These are phyloP conservation scores for Sceliomorpha sp. DNA, from an alignment of 2,888 invertebrate genomes.

Conservation along the genomic window DNA sequence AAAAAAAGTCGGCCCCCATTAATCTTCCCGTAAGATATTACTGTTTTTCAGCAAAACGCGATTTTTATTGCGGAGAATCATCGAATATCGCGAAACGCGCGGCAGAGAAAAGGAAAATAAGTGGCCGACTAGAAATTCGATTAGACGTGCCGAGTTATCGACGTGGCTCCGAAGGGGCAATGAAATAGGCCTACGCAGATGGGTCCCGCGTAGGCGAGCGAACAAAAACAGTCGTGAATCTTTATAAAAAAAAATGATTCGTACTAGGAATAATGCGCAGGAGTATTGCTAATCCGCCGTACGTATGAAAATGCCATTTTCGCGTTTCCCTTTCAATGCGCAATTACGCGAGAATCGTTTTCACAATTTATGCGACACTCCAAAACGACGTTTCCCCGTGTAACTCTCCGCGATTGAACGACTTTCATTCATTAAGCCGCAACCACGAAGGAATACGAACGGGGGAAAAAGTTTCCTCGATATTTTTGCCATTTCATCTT, in stretches of 20 bases:
- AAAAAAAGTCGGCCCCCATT: slow-evolving; percentile 50
- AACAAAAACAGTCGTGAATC: no score
- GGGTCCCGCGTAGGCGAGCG: no score
- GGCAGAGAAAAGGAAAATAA: slow-evolving; percentile 43
- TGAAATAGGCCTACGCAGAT: no score
- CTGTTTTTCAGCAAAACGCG: slow-evolving; percentile 41
- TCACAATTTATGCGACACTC: slow-evolving; percentile 19
- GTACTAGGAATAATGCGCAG: no score
- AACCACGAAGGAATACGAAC: slow-evolving; percentile 37
- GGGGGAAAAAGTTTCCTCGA: slow-evolving; percentile 21
- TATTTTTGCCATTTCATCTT: slow-evolving; percentile 32
- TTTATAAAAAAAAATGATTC: no score
- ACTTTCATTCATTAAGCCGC: slow-evolving; percentile 44
- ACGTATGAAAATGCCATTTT: no score
- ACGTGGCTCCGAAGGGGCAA: no score
- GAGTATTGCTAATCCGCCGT: no score
- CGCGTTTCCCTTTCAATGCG: no score
- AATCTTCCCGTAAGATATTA: slow-evolving; percentile 49
- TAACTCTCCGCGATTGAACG: slow-evolving; percentile 20
- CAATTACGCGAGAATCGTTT: slow-evolving; percentile 35
- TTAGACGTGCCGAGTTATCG: no score
- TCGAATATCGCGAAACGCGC: slow-evolving; percentile 35
- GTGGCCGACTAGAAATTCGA: no score
- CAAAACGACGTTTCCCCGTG: slow-evolving; percentile 14
- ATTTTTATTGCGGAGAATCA: slow-evolving; percentile 44